Conservation (phyloP, 2,113 vertebrate species). For the Gracilinanus agilis region DNA sequence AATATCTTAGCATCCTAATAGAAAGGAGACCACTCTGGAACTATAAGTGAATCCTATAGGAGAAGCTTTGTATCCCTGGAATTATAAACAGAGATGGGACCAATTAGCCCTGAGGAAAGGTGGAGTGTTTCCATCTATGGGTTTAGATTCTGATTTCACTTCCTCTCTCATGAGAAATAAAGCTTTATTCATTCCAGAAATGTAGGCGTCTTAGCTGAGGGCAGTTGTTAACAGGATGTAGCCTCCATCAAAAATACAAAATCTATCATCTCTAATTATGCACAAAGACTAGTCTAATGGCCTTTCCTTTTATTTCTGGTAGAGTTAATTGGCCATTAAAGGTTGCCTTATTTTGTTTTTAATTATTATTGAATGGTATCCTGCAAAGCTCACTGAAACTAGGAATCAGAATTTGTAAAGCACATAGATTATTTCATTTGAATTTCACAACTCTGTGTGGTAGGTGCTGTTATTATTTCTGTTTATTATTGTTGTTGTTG, state of each 20-base stretch:
- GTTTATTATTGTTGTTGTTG: no score
- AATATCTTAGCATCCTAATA: background rate
- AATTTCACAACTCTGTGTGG: background rate
- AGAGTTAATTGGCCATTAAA: conserved; percentile 57
- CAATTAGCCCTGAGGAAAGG: background rate
- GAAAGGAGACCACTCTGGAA: conserved; percentile 9
- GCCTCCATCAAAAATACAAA: conserved; percentile 47
- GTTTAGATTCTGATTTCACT: background rate
- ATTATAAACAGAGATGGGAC: background rate
- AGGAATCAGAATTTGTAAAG: background rate
- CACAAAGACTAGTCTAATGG: conserved; percentile 62
- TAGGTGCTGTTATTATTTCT: background rate
- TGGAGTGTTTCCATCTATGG: conserved; percentile 30
- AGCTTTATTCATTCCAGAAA: conserved; percentile 24
- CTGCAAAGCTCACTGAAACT: background rate
- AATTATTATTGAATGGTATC: conserved; percentile 24
- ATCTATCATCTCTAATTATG: conserved; percentile 62
- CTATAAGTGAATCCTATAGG: conserved; percentile 16
- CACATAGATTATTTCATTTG: background rate
- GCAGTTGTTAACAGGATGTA: conserved; percentile 33
- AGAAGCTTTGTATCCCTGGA: background rate
- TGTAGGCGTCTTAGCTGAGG: conserved; percentile 59
- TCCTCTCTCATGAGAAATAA: conserved; percentile 25
- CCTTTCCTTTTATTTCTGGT: conserved; percentile 40
- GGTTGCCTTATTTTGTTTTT: conserved; percentile 52